Conservation (phyloP, 2,888 invertebrate species). For the Idaea aversata region DNA sequence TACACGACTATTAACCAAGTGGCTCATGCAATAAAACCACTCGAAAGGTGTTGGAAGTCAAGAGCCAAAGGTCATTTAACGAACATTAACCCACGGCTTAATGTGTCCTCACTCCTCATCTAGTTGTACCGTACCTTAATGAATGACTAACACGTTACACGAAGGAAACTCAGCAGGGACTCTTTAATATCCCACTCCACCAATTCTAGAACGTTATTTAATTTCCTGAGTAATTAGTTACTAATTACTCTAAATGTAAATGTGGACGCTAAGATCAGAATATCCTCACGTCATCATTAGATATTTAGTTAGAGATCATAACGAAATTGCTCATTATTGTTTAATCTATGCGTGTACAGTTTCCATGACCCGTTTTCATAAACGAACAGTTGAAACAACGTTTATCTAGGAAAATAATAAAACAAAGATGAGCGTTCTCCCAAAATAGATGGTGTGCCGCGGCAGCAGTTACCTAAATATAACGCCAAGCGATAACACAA, state of each 20-base stretch:
- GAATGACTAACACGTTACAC: conserved; percentile 19
- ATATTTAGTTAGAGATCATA: conserved; percentile 21
- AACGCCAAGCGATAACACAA: conserved; percentile 46
- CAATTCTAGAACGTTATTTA: not conserved
- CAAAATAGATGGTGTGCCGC: conserved; percentile 60
- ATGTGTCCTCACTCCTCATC: conserved; percentile 9
- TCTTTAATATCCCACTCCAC: conserved; percentile 7
- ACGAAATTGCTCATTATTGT: conserved; percentile 27
- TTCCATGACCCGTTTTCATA: conserved; percentile 53
- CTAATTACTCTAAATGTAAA: too few species aligned
- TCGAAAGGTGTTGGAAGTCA: conserved; percentile 48
- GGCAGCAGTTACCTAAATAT: conserved; percentile 54
- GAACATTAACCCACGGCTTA: conserved; percentile 24
- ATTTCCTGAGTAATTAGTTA: not conserved
- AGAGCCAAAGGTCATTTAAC: conserved; percentile 47
- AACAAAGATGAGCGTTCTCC: conserved; percentile 61
- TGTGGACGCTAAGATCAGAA: not conserved
- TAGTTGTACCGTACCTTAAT: conserved; percentile 13
- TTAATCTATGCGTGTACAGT: conserved; percentile 35
- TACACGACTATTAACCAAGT: conserved; percentile 39
- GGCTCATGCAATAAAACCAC: conserved; percentile 41
- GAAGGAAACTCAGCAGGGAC: conserved; percentile 9
- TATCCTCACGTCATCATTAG: not conserved
- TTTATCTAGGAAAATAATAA: conserved; percentile 54
- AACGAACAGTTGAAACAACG: conserved; percentile 30